These are phyloP conservation scores for Ichneumoninae sp. DNA, from an alignment of 2,888 invertebrate genomes.

Conservation along the genomic window DNA sequence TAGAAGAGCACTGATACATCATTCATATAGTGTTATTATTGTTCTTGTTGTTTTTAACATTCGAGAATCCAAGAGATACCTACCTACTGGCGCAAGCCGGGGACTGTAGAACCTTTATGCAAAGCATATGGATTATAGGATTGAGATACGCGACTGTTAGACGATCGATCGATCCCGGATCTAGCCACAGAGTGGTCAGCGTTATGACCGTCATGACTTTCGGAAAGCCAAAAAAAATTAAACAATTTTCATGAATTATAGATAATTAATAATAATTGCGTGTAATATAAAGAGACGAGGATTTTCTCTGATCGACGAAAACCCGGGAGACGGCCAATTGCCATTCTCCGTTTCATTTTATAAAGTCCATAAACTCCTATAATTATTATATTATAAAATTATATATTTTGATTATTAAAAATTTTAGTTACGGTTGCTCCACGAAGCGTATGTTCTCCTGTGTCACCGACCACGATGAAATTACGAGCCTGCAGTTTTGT, in stretches of 20 bases:
- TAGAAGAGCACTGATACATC: constrained; percentile 51
- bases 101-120: constrained; percentile 83
- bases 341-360: constrained; percentile 6
- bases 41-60: neutral
- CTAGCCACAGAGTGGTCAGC: constrained; percentile 86
- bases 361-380: neutral
- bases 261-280: neutral
- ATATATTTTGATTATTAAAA: neutral
- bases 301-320: neutral
- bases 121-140: constrained; percentile 86
- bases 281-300: neutral
- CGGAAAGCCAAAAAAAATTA: neutral
- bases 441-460: neutral
- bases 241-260: neutral
- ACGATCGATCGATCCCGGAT: constrained; percentile 86
- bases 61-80: neutral
- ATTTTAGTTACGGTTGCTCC: neutral
- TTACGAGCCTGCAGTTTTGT: neutral
- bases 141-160: constrained; percentile 86
- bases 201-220: constrained; percentile 86
- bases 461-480: neutral
- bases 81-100: constrained; percentile 71
- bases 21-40: neutral
- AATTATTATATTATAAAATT: neutral
- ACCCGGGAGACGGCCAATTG: neutral